Percentiles rank a stretch among this genome's conserved stretches.
Conservation (phyloP, 1,140 invertebrate genomes). For the Drosophila novamexicana region DNA sequence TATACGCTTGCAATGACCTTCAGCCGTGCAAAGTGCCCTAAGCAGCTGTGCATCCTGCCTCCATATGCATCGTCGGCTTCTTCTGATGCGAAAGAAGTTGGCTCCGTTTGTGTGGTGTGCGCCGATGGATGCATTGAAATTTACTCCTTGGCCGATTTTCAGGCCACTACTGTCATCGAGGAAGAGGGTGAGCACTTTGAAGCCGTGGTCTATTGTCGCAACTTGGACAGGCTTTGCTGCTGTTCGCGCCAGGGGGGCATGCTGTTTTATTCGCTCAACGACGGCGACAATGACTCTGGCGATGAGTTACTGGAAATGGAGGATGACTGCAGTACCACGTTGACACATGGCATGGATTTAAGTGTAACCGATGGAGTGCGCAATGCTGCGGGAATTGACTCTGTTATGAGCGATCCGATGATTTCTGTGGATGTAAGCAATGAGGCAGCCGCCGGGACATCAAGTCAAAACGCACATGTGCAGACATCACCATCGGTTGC, state of each 20-base stretch:
- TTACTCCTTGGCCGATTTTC: conserved; percentile 88
- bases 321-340: conserved; percentile 84
- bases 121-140: conserved; percentile 89
- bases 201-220: conserved; percentile 91
- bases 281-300: conserved; percentile 88
- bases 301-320: conserved; percentile 89
- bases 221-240: conserved; percentile 93
- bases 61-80: conserved; percentile 29
- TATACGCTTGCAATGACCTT: conserved; percentile 88
- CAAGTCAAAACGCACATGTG: conserved; percentile 42
- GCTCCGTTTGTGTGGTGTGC: conserved; percentile 86
- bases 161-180: conserved; percentile 87
- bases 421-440: conserved; percentile 56
- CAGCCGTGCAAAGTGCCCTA: conserved; percentile 87
- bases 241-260: conserved; percentile 91
- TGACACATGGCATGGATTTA: conserved; percentile 61
- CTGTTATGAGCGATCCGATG: conserved; percentile 6
- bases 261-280: conserved; percentile 92
- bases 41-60: conserved; percentile 89
- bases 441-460: conserved; percentile 14
- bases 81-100: conserved; percentile 68
- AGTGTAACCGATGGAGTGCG: conserved; percentile 66
- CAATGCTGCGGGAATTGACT: conserved; percentile 10
- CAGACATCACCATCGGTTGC: conserved; percentile 65
- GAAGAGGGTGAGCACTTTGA: conserved; percentile 89